Evolutionary conservation across 2,113 vertebrate species (phyloP).

Genomic region (Amazona guildingii): DNA sequence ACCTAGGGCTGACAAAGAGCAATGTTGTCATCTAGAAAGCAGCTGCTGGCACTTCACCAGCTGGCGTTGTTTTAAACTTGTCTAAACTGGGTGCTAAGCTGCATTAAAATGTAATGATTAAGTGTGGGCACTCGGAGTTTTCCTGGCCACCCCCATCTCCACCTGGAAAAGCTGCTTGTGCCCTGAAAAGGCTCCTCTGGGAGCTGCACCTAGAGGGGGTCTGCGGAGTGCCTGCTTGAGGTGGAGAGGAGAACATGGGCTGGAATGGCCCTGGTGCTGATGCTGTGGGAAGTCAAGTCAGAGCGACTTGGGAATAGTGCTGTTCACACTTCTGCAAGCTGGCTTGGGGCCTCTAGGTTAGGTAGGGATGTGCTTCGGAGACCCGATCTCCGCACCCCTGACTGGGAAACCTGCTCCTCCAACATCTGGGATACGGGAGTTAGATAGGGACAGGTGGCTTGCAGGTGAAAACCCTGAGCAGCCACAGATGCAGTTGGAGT

Average conservation of each 20-base stretch:
- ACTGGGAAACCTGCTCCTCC: not conserved
- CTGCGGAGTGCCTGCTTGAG: not conserved
- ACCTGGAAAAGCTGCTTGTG: not conserved
- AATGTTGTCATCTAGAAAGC: slow-evolving; percentile 37
- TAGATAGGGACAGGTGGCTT: fast-evolving
- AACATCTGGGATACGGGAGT: fast-evolving
- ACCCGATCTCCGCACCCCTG: not conserved
- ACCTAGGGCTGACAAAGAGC: slow-evolving; percentile 10
- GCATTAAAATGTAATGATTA: not conserved
- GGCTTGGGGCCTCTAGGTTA: not conserved
- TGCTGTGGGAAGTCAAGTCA: not conserved
- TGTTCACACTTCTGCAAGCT: fast-evolving
- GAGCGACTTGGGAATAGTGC: not conserved
- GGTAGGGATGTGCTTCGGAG: not conserved
- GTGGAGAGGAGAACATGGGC: fast-evolving
- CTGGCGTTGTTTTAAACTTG: not conserved
- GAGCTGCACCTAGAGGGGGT: not conserved
- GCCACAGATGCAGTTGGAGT: not conserved
- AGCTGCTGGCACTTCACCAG: slow-evolving; percentile 23
- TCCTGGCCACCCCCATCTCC: not conserved
- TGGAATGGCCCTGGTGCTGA: not conserved
- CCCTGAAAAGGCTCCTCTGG: not conserved
- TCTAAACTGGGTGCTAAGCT: slow-evolving; percentile 25
- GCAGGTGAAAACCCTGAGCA: fast-evolving
- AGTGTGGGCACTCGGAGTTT: not conserved